Percentiles rank a stretch among this genome's conserved stretches.
These are phyloP conservation scores for Busseola fusca DNA, from an alignment of 2,888 invertebrate genomes.

Conservation along the genomic window DNA sequence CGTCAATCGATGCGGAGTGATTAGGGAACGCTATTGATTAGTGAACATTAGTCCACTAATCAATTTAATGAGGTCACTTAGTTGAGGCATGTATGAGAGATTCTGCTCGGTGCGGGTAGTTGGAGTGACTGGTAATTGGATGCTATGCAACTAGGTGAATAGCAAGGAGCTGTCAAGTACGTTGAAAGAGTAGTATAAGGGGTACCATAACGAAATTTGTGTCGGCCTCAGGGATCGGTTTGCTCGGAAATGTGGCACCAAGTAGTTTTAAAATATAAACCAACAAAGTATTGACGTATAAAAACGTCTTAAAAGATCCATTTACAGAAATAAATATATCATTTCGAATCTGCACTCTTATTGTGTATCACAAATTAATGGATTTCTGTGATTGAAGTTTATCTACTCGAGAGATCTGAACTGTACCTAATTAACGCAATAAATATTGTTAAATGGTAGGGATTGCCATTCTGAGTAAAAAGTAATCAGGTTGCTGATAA, in stretches of 20 bases:
- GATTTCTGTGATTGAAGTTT: not conserved
- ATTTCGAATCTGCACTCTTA: not conserved
- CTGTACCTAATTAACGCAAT: not conserved
- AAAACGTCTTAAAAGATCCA: not conserved
- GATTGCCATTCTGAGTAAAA: not conserved
- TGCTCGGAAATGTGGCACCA: not conserved
- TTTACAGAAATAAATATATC: not conserved
- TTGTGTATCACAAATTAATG: not conserved
- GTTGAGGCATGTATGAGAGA: not conserved
- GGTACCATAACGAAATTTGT: not conserved
- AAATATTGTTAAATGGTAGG: not conserved
- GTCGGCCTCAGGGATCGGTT: not conserved
- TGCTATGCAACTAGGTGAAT: too few species aligned
- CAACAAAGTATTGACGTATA: not conserved
- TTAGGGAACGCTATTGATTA: slow-evolving; percentile 31
- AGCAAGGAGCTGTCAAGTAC: not conserved
- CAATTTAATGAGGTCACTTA: slow-evolving; percentile 36
- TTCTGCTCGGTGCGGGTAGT: not conserved
- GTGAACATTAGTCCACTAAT: slow-evolving; percentile 30
- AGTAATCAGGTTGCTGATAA: not conserved
- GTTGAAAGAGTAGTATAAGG: not conserved
- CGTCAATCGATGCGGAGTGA: slow-evolving; percentile 28
- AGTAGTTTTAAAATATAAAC: not conserved
- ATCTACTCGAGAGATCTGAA: not conserved
- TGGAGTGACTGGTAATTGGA: not conserved